A percentile compares a stretch with the other conserved stretches of the same genome.
These are phyloP conservation scores for Chaenodraco wilsoni DNA, from an alignment of 2,797 vertebrate genomes.

Conservation along the genomic window DNA sequence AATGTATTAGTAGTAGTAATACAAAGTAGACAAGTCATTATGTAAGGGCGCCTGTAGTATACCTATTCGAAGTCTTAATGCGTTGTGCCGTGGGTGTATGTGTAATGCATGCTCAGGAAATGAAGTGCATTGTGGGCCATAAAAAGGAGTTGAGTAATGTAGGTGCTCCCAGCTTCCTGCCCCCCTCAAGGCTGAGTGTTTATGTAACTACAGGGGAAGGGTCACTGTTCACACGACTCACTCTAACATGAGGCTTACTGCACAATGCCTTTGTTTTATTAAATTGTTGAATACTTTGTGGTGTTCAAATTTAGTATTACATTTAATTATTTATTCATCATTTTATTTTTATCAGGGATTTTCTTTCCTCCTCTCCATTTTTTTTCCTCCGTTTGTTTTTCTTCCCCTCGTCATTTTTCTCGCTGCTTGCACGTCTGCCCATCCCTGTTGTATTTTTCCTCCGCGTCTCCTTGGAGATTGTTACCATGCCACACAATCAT, in stretches of 20 bases:
- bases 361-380: conserved; percentile 3
- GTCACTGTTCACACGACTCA: conserved; percentile 48
- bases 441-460: conserved; percentile 62
- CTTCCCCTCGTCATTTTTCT: conserved; percentile 17
- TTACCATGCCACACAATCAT: conserved; percentile 65
- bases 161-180: conserved; percentile 72
- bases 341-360: neutral
- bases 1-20: no score
- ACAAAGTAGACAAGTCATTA: conserved; percentile 21
- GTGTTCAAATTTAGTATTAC: neutral
- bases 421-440: conserved; percentile 25
- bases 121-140: conserved; percentile 75
- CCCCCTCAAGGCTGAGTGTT: conserved; percentile 43
- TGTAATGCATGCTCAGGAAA: conserved; percentile 67
- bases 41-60: conserved; percentile 34
- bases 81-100: conserved; percentile 49
- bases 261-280: neutral
- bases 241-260: conserved; percentile 10
- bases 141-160: conserved; percentile 70
- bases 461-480: conserved; percentile 72
- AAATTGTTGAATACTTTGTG: neutral
- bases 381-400: neutral
- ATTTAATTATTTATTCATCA: neutral
- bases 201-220: conserved; percentile 54
- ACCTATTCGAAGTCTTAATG: conserved; percentile 57